These are phyloP conservation scores for Lordiphosa fenestrarum DNA, from an alignment of 2,888 invertebrate species.

Conservation along the genomic window DNA sequence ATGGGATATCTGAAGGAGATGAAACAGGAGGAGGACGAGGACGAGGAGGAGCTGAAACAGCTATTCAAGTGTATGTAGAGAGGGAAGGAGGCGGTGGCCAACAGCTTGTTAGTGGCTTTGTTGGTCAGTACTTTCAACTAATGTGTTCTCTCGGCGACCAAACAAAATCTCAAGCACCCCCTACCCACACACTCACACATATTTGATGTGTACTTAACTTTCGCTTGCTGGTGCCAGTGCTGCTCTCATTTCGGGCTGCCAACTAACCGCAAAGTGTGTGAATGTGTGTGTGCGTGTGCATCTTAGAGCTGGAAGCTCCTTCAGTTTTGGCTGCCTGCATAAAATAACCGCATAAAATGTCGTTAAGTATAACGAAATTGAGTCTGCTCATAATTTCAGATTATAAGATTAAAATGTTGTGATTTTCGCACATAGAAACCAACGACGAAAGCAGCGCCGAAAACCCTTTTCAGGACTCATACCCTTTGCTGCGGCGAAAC, in stretches of 20 bases:
- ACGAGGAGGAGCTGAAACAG: neutral
- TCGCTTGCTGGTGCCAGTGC: conserved; percentile 36
- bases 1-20: conserved; percentile 28
- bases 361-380: conserved; percentile 76
- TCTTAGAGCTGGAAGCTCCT: conserved; percentile 32
- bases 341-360: conserved; percentile 74
- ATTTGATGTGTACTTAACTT: conserved; percentile 28
- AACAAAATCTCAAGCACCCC: conserved; percentile 68
- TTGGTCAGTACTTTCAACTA: conserved; percentile 76
- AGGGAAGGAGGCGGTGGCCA: conserved; percentile 34
- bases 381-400: conserved; percentile 76
- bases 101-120: conserved; percentile 76
- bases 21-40: conserved; percentile 1
- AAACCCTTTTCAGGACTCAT: conserved; percentile 35
- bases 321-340: conserved; percentile 49
- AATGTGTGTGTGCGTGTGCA: conserved; percentile 7
- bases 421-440: conserved; percentile 61
- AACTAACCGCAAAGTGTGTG: conserved; percentile 53
- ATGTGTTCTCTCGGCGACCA: conserved; percentile 72
- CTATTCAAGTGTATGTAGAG: conserved; percentile 7
- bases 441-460: conserved; percentile 4
- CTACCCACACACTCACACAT: conserved; percentile 17
- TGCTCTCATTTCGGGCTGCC: conserved; percentile 43
- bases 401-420: conserved; percentile 75
- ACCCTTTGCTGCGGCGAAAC: neutral